Evolutionary conservation across 2,888 invertebrate species (phyloP).

Genomic region (Leptarthrus brevirostris): DNA sequence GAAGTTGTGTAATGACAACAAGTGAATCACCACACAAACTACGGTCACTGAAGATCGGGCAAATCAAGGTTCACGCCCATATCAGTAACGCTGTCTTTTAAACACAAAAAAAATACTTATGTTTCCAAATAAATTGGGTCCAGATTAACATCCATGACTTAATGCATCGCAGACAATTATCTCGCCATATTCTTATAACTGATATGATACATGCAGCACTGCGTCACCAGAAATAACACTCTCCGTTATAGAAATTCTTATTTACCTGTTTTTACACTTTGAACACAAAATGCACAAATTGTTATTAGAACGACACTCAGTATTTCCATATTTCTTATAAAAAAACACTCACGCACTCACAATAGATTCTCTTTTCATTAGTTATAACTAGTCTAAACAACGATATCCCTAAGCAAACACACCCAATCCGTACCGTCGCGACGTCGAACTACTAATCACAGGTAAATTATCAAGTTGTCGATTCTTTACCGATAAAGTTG

Average conservation of each 20-base stretch:
- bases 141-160: neutral
- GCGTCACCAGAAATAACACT: slow-evolving; percentile 10
- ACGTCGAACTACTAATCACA: slow-evolving; percentile 45
- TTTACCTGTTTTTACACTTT: slow-evolving; percentile 51
- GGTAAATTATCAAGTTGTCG: slow-evolving; percentile 3
- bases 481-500: neutral
- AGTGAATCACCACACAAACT: slow-evolving; percentile 33
- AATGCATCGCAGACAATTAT: neutral
- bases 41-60: neutral
- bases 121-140: neutral
- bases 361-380: slow-evolving; percentile 32
- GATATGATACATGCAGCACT: neutral
- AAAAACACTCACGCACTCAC: neutral
- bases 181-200: neutral
- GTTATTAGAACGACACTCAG: slow-evolving; percentile 44
- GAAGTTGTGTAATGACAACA: slow-evolving; percentile 3
- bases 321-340: slow-evolving; percentile 44
- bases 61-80: slow-evolving; percentile 24
- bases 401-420: slow-evolving; percentile 20
- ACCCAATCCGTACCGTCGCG: slow-evolving; percentile 44
- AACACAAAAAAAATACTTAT: neutral
- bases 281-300: slow-evolving; percentile 43
- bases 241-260: slow-evolving; percentile 15
- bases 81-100: neutral
- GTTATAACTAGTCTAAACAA: neutral